phyloP scores from a whole-genome alignment of 1,140 invertebrate genomes.

The Ceratitis capitata region DNA sequence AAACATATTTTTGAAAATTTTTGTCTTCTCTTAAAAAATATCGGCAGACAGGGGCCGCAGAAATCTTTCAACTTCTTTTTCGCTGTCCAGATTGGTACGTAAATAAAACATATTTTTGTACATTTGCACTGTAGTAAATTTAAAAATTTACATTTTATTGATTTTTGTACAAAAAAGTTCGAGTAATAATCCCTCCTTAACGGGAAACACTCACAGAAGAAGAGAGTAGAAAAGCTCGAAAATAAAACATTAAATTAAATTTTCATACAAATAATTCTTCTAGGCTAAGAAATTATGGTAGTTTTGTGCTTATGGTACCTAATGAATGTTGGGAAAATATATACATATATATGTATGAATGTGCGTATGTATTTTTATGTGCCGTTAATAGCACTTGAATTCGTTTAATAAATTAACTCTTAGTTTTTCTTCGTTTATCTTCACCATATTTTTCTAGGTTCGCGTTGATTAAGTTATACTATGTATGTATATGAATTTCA shows the following conservation, averaged over 20 bases:
- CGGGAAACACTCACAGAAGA: neutral
- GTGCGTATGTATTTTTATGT: neutral
- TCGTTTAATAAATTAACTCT: slow-evolving; percentile 44
- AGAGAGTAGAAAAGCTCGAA: neutral
- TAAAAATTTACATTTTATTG: neutral
- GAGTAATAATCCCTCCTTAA: neutral
- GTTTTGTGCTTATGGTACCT: neutral
- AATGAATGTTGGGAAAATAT: neutral
- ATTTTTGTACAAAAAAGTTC: neutral
- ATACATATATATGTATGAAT: neutral
- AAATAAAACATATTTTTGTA: neutral
- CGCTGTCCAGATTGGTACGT: no score
- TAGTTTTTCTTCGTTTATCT: neutral
- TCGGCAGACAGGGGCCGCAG: no score
- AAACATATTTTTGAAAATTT: no score
- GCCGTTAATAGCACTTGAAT: slow-evolving; percentile 11
- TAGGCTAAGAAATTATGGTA: neutral
- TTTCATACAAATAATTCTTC: neutral
- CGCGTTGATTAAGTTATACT: slow-evolving; percentile 9
- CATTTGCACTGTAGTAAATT: neutral
- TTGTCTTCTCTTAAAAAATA: no score
- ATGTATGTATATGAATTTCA: neutral
- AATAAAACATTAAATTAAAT: neutral
- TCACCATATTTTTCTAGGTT: neutral
- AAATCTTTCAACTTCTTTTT: no score